Evolutionary conservation across 1,140 invertebrate genomes (phyloP).

Genomic region (Amphibalanus amphitrite): DNA sequence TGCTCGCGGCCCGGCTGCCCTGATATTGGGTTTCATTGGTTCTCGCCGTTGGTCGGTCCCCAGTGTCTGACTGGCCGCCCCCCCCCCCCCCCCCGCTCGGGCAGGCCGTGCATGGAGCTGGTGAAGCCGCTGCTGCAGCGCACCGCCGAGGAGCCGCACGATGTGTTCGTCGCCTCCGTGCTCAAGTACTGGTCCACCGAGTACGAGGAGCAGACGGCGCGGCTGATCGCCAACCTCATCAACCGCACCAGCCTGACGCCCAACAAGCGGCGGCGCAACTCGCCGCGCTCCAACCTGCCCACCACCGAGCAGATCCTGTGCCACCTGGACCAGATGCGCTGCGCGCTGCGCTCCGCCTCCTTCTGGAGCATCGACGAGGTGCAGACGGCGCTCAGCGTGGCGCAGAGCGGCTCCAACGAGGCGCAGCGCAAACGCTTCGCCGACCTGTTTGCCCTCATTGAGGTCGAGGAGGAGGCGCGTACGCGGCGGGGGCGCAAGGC

Average conservation of each 20-base stretch:
- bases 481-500: constrained; percentile 2
- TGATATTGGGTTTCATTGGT: no score
- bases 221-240: constrained; percentile 49
- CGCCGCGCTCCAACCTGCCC: constrained; percentile 30
- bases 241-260: constrained; percentile 43
- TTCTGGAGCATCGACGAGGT: constrained; percentile 65
- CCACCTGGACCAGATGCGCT: constrained; percentile 77
- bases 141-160: constrained; percentile 25
- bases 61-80: no score
- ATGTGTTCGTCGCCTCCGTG: constrained; percentile 42
- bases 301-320: constrained; percentile 64
- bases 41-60: no score
- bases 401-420: constrained; percentile 47
- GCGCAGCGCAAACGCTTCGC: constrained; percentile 71
- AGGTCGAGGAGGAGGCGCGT: constrained; percentile 52
- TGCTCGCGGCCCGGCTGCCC: no score
- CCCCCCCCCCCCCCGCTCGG: no score
- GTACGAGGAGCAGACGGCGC: constrained; percentile 73
- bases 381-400: constrained; percentile 58
- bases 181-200: constrained; percentile 84
- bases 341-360: constrained; percentile 36
- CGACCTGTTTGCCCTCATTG: constrained; percentile 75
- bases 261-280: constrained; percentile 68
- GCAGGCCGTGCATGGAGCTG: constrained; percentile 65
- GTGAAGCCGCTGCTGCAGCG: constrained; percentile 64